These are phyloP conservation scores for Hypanus sabinus DNA, from an alignment of 2,113 vertebrate genomes.

Conservation along the genomic window DNA sequence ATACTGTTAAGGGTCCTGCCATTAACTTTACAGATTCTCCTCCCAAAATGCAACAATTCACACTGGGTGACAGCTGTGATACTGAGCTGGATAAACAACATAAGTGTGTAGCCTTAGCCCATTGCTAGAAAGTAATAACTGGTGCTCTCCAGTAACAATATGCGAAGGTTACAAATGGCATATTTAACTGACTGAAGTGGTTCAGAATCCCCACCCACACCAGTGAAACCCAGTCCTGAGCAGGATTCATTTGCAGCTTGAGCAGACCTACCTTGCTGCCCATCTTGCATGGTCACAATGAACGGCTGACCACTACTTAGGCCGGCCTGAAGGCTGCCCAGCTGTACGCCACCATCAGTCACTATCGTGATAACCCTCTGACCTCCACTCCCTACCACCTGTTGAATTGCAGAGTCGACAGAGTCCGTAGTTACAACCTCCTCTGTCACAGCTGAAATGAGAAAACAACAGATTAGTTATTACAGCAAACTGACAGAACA, in stretches of 20 bases:
- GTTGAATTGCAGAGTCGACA: slow-evolving; percentile 60
- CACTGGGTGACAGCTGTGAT: too few relatives aligned
- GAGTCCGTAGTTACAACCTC: slow-evolving; percentile 58
- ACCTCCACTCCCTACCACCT: slow-evolving; percentile 61
- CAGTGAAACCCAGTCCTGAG: neutral
- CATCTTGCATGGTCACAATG: slow-evolving; percentile 74
- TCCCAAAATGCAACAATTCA: too few relatives aligned
- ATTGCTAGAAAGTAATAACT: neutral
- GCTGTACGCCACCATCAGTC: slow-evolving; percentile 56
- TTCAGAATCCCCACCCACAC: neutral
- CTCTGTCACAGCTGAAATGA: slow-evolving; percentile 55
- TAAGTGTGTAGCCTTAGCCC: too few relatives aligned
- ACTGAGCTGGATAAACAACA: too few relatives aligned
- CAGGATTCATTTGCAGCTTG: neutral
- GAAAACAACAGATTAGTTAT: neutral
- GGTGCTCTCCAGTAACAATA: neutral
- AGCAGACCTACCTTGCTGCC: slow-evolving; percentile 64
- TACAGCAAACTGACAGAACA: neutral
- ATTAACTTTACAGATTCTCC: too few relatives aligned
- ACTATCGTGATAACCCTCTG: slow-evolving; percentile 70
- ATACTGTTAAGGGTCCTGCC: too few relatives aligned
- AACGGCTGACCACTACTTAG: slow-evolving; percentile 65
- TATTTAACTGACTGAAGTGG: too few relatives aligned
- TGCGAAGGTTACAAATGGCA: too few relatives aligned
- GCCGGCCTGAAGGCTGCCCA: slow-evolving; percentile 63